Conservation (phyloP, 1,140 invertebrate genomes). For the Kradibia gibbosae region DNA sequence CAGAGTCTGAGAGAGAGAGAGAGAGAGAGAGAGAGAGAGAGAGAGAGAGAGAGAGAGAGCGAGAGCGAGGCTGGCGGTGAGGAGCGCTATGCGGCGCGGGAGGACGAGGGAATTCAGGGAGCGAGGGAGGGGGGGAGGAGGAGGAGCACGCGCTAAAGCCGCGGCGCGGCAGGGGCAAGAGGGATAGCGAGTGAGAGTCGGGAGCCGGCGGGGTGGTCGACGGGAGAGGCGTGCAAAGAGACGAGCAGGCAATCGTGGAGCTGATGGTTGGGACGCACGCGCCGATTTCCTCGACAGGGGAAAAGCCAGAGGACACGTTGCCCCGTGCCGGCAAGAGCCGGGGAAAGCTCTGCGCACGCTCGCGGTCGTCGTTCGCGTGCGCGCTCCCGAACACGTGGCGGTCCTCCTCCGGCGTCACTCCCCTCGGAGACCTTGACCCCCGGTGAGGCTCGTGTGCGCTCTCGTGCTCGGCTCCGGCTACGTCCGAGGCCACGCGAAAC, state of each 20-base stretch:
- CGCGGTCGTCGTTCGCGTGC: constrained; percentile 18
- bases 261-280: background rate
- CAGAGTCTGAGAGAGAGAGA: constrained; percentile 51
- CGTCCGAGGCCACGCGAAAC: constrained; percentile 6
- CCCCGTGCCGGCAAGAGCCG: background rate
- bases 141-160: background rate
- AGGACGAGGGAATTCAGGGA: background rate
- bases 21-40: constrained; percentile 28
- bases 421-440: constrained; percentile 26
- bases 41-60: background rate
- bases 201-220: no score
- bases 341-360: constrained; percentile 26
- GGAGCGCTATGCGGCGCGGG: background rate
- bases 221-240: background rate
- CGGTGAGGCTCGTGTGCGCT: background rate
- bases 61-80: background rate
- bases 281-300: background rate
- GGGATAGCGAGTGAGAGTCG: background rate
- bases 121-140: background rate
- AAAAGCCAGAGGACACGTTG: constrained; percentile 6
- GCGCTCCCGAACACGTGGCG: constrained; percentile 9
- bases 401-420: background rate
- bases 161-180: background rate
- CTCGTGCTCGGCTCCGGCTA: no score
- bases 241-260: background rate